These are phyloP conservation scores for Hydrotaea diabolus DNA, from an alignment of 2,888 invertebrate species.

Conservation along the genomic window DNA sequence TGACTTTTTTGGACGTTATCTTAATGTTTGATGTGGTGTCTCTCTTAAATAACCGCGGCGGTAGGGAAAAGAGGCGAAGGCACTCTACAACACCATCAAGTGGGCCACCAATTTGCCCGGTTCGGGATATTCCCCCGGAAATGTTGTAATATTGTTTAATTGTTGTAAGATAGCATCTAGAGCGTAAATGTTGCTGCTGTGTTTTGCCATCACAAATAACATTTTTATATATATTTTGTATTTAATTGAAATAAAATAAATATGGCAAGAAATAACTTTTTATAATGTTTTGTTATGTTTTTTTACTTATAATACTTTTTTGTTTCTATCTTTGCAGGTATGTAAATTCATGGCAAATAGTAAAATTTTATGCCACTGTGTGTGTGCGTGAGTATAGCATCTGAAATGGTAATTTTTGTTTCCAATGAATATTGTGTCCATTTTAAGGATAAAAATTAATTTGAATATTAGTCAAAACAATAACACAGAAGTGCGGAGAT, in stretches of 20 bases:
- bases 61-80: too few relatives aligned
- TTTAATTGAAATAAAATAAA: conserved; percentile 51
- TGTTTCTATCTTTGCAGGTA: conserved; percentile 50
- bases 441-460: too few relatives aligned
- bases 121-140: not conserved
- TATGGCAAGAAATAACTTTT: conserved; percentile 37
- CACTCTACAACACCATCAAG: not conserved
- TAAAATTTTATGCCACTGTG: not conserved
- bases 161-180: conserved; percentile 64
- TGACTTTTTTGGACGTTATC: conserved; percentile 67
- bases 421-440: not conserved
- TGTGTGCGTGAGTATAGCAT: too few relatives aligned
- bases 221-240: conserved; percentile 51
- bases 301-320: conserved; percentile 40
- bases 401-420: not conserved
- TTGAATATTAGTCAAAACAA: too few relatives aligned
- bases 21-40: conserved; percentile 61
- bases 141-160: conserved; percentile 63
- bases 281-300: too few relatives aligned
- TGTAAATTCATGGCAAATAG: conserved; percentile 26
- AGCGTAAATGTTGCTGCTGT: not conserved
- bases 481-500: too few relatives aligned
- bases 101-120: not conserved
- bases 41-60: conserved; percentile 17
- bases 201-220: conserved; percentile 37